Conservation (phyloP, 2,113 vertebrate genomes). For the Tenrec ecaudatus region DNA sequence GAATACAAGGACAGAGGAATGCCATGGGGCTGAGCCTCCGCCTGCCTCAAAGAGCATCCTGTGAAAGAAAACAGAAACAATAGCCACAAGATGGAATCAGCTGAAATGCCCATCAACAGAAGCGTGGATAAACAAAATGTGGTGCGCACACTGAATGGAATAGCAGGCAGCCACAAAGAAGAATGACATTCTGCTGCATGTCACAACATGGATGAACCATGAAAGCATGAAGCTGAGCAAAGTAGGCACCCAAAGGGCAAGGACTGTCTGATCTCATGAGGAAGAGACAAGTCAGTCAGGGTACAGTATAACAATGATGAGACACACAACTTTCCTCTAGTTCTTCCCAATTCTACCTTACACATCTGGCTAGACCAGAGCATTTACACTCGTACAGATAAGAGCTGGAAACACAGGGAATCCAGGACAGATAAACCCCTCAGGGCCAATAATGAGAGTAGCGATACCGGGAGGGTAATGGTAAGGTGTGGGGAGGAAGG, state of each 20-base stretch:
- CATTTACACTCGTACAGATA: no score
- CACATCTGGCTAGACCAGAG: no score
- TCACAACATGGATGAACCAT: neutral
- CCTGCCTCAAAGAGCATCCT: slow-evolving; percentile 13
- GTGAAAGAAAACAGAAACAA: slow-evolving; percentile 32
- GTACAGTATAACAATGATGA: no score
- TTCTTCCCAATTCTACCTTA: no score
- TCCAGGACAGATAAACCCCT: no score
- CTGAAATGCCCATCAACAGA: neutral
- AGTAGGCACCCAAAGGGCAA: neutral
- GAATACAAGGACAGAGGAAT: neutral
- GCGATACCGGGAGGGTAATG: no score
- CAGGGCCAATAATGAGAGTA: no score
- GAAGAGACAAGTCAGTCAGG: no score
- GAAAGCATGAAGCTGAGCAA: neutral
- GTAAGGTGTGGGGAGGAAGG: no score
- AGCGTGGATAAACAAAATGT: neutral
- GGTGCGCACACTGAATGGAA: neutral
- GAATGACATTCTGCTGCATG: neutral
- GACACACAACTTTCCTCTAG: no score
- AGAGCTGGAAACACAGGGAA: no score
- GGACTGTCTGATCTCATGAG: neutral
- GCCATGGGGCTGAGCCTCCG: neutral
- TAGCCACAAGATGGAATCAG: neutral
- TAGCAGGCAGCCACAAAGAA: neutral